Evolutionary conservation across 2,113 vertebrate species (phyloP).

Genomic region (Plecotus auritus): DNA sequence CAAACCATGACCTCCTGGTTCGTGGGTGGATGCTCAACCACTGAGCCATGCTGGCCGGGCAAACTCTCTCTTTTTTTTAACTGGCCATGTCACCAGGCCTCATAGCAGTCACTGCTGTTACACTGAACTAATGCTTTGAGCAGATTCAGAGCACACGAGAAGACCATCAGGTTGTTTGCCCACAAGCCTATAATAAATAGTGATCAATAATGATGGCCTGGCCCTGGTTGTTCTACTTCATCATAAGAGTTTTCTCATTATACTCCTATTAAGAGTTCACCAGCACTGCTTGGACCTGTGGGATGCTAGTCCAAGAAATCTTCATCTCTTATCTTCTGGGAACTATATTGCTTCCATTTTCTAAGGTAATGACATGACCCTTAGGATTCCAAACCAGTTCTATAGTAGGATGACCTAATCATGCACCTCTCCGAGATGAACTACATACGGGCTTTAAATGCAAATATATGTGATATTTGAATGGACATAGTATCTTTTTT

Average conservation of each 20-base stretch:
- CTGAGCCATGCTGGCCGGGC: no score
- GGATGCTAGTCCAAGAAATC: not conserved
- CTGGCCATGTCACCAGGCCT: not conserved
- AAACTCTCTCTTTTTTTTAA: not conserved
- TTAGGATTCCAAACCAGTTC: not conserved
- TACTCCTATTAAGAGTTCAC: not conserved
- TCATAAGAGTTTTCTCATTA: not conserved
- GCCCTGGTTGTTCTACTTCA: not conserved
- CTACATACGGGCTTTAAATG: not conserved
- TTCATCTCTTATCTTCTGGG: not conserved
- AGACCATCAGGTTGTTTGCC: not conserved
- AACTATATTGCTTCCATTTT: slow-evolving; percentile 14
- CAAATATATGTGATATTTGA: not conserved
- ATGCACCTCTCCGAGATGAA: not conserved
- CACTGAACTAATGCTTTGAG: not conserved
- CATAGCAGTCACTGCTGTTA: not conserved
- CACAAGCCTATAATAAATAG: not conserved
- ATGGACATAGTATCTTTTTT: not conserved
- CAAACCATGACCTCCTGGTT: no score
- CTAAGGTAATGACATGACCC: not conserved
- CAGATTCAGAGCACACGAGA: not conserved
- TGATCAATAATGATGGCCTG: not conserved
- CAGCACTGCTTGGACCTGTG: not conserved
- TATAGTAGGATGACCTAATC: slow-evolving; percentile 4
- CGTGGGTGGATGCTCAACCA: no score